phyloP scores from a whole-genome alignment of 2,113 vertebrate genomes.

The Hylia prasina region DNA sequence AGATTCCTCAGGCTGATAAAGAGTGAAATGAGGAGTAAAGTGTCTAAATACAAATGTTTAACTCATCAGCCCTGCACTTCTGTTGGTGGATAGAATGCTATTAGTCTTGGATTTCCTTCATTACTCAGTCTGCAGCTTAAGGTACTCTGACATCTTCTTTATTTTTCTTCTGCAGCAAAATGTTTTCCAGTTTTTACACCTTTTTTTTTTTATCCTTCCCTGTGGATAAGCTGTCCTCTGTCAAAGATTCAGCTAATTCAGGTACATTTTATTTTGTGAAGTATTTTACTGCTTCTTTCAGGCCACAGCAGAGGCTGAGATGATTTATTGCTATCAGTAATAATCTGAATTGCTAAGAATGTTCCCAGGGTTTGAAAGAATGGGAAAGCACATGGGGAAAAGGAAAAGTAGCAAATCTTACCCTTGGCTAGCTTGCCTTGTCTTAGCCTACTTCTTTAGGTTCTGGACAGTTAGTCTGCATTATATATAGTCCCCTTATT shows the following conservation, averaged over 20 bases:
- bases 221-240: background rate
- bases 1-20: conserved; percentile 56
- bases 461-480: background rate
- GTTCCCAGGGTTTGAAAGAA: background rate
- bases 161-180: background rate
- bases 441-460: background rate
- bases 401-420: background rate
- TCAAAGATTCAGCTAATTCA: background rate
- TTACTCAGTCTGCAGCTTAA: conserved; percentile 10
- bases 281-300: background rate
- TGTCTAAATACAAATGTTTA: conserved; percentile 27
- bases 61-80: conserved; percentile 58
- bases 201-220: background rate
- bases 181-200: background rate
- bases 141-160: background rate
- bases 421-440: background rate
- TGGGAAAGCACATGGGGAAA: background rate
- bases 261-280: background rate
- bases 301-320: background rate
- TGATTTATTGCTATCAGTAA: background rate
- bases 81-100: conserved; percentile 55
- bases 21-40: conserved; percentile 50
- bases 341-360: background rate
- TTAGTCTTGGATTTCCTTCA: conserved; percentile 67
- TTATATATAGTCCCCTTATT: background rate